Base-by-base conservation (phyloP, 2,888 invertebrate species). In the Eulithis testata region DNA sequence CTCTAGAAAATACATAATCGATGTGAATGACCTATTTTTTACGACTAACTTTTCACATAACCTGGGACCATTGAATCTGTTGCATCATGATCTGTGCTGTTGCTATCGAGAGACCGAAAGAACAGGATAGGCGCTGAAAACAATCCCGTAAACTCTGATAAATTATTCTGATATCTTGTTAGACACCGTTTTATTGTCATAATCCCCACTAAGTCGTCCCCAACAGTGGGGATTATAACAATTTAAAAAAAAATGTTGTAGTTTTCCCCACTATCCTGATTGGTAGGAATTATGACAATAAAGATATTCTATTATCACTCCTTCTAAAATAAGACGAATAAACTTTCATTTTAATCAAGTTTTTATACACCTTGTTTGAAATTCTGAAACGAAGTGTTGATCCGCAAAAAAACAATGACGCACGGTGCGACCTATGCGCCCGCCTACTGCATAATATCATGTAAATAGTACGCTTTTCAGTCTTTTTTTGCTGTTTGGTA, bases 331-430 rank as follows among this genome's bases (percentile, higher is more conserved):
- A 21, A 21, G 2, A 21, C 21, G 21, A 21, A 21, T 21, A 21
- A 21, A 21, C 21, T 21, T 21, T 21, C 21, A 21, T 21, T 21
- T 21, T 1, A 21, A 21, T 21, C 21, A 21, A 37, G 37, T 37
- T 7, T 37, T 37, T 37, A 37, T 37, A 37, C 8, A 7, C 0
- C n/a, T 63, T 58, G 47, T 52, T 52, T 58, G 37, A 47, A 37
- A 45, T 57, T 36, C 50, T 11, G 40, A 53, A 45, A 56, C 43
- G 27, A 43, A 49, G 47, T 55, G 49, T 12, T 50, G 49, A 31
- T 62, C 31, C 2, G 40, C 45, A 63, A 63, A 63, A 21, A 63
- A 58, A 47, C 58, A 58, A 37, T 63, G 63, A 63, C 63, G 63
- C 63, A 63, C 53, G 43, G 3, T 27, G n/a, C 21, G 49, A 11